Evolutionary conservation across 1,140 invertebrate species (phyloP), one percentile per base, ranked within the genome.

Genomic region (Pseudachorutes palmiensis): DNA sequence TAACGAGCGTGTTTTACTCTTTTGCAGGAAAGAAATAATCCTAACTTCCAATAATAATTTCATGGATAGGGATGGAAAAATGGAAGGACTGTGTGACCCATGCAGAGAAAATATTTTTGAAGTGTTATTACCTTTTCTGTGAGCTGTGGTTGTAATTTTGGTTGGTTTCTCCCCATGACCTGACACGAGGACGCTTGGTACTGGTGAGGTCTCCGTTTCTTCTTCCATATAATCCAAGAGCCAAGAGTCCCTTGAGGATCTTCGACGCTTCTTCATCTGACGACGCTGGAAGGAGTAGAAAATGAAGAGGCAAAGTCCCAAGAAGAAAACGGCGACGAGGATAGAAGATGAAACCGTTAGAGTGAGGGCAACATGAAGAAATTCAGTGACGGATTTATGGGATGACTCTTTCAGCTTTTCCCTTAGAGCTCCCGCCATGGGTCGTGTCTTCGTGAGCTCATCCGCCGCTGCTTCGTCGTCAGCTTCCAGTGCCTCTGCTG

Each of bases 371-470:
- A 68, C 62, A 59, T 64, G 63, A 64, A 64, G 67, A 64, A 64
- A 64, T 65, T 55, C 59, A 30, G 36, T 65, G 67, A 69, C 48
- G 67, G 67, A 69, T 69, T 69, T 69, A 65, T 69, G 63, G 64
- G 55, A 60, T 62, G 67, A 65, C 58, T 68, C 33, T 41, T 58
- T 41, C 19, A 5, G 36, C 5, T 41, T 64, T 41, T 69, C 33
- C 57, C 64, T 69, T 29, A 69, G 63, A 51, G 67, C 58, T 22
- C 60, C 51, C n/a, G 49, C 62, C 14, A 32, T 9, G 51, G 51
- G 51, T 12, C 51, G n/a, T n/a, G n/a, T n/a, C n/a, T n/a, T n/a
- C n/a, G n/a, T n/a, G n/a, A n/a, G n/a, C n/a, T n/a, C n/a, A n/a
- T n/a, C n/a, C n/a, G n/a, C 5, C 36, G 36, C 5, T 5, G 36